Conservation (phyloP, 2,888 invertebrate genomes). For the Tachystola acroxantha region DNA sequence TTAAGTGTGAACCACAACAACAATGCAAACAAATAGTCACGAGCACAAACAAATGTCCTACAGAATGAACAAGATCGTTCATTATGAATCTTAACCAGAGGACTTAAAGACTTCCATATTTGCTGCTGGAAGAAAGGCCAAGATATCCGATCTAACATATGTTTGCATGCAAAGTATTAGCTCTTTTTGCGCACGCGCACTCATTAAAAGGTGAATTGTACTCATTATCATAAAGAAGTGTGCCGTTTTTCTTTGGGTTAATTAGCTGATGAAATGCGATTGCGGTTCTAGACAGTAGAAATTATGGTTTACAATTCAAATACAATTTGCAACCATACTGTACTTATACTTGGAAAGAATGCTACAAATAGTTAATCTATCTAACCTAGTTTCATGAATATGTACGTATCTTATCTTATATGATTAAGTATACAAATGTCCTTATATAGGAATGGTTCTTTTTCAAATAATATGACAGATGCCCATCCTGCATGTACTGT, state of each 20-base stretch:
- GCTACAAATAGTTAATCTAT: too few species aligned
- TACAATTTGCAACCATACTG: too few species aligned
- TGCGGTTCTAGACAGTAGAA: neutral
- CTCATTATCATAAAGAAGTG: slow-evolving; percentile 9
- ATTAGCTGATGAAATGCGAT: slow-evolving; percentile 10
- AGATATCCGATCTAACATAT: slow-evolving; percentile 14
- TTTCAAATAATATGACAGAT: too few species aligned
- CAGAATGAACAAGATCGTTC: too few species aligned
- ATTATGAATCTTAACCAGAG: neutral
- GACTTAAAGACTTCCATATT: too few species aligned
- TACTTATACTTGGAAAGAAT: too few species aligned
- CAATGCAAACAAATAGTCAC: slow-evolving; percentile 35
- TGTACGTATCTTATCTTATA: too few species aligned
- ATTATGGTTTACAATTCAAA: too few species aligned
- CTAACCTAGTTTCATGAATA: too few species aligned
- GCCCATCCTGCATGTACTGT: too few species aligned
- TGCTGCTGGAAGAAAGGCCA: slow-evolving; percentile 2
- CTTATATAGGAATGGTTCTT: too few species aligned
- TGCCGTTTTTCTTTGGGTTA: slow-evolving; percentile 11
- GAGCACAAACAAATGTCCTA: slow-evolving; percentile 24
- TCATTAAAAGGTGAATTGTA: slow-evolving; percentile 16
- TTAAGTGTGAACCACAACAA: slow-evolving; percentile 60
- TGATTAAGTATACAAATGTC: too few species aligned
- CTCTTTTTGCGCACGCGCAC: slow-evolving; percentile 13
- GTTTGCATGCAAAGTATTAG: slow-evolving; percentile 14